phyloP scores from a whole-genome alignment of 2,888 invertebrate genomes.

The Mamestra brassicae region DNA sequence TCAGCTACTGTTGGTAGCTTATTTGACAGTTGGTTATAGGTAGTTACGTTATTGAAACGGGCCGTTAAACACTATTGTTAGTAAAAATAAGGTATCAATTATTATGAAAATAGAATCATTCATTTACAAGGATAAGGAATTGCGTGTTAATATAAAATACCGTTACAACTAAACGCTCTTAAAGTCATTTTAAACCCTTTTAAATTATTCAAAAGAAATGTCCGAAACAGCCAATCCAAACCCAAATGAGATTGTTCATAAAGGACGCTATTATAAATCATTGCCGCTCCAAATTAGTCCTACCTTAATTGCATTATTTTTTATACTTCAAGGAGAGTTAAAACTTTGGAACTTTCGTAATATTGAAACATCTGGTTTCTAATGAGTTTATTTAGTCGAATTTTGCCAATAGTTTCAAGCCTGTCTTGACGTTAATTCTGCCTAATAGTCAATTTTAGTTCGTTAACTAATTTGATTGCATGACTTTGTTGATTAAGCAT shows the following conservation, averaged over 20 bases:
- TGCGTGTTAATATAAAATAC: too few species aligned
- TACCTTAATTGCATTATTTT: constrained; percentile 42
- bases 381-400: constrained; percentile 23
- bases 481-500: background rate
- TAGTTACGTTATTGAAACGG: too few species aligned
- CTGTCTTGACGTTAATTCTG: background rate
- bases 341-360: constrained; percentile 35
- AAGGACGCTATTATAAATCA: constrained; percentile 36
- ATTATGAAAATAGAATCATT: background rate
- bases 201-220: constrained; percentile 31
- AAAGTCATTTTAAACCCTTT: background rate
- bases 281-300: constrained; percentile 1
- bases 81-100: too few species aligned
- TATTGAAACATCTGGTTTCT: constrained; percentile 17
- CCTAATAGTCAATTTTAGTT: constrained; percentile 9
- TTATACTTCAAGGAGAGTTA: constrained; percentile 36
- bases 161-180: too few species aligned
- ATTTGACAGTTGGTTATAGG: too few species aligned
- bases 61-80: too few species aligned
- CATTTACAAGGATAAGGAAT: too few species aligned
- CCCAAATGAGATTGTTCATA: constrained; percentile 1
- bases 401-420: constrained; percentile 37
- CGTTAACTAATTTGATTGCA: constrained; percentile 9
- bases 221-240: background rate
- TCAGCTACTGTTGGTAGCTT: too few species aligned